Evolutionary conservation across 2,888 invertebrate species (phyloP).

Genomic region (Clistopyga incitator): DNA sequence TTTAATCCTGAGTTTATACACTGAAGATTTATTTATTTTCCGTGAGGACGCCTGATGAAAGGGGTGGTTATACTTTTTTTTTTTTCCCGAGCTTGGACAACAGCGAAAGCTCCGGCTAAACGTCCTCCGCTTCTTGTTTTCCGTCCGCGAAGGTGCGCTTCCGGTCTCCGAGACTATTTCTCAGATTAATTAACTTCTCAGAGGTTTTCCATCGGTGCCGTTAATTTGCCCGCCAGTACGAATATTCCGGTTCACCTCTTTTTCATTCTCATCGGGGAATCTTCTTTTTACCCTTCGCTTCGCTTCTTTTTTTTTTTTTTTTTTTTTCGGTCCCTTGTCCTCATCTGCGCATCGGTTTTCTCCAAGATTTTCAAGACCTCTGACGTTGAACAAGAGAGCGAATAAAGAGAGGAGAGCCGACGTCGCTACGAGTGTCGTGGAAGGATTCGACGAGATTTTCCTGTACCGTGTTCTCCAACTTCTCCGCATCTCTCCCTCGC

Average conservation of each 20-base stretch:
- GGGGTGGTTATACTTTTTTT: too few relatives aligned
- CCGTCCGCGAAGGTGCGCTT: constrained; percentile 18
- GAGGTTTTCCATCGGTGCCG: constrained; percentile 43
- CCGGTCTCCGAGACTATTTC: constrained; percentile 26
- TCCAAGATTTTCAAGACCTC: constrained; percentile 4
- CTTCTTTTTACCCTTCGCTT: constrained; percentile 20
- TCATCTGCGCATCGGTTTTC: constrained; percentile 1
- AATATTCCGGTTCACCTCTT: constrained; percentile 42
- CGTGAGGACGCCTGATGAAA: too few relatives aligned
- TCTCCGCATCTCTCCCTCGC: not conserved
- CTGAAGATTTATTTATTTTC: too few relatives aligned
- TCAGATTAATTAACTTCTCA: constrained; percentile 55
- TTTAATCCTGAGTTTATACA: too few relatives aligned
- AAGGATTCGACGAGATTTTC: constrained; percentile 18
- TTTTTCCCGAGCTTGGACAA: not conserved
- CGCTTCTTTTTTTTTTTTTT: too few relatives aligned
- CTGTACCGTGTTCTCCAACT: constrained; percentile 3
- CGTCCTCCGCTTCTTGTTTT: constrained; percentile 7
- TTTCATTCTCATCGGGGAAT: constrained; percentile 7
- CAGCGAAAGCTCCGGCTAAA: not conserved
- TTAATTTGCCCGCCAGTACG: constrained; percentile 42
- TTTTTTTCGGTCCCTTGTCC: not conserved
- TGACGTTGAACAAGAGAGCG: constrained; percentile 6
- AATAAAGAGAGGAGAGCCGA: constrained; percentile 5
- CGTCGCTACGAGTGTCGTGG: constrained; percentile 3